Evolutionary conservation across 2,113 vertebrate genomes (phyloP), one percentile per base, ranked within the genome.

Genomic region (Porphyrio hochstetteri): DNA sequence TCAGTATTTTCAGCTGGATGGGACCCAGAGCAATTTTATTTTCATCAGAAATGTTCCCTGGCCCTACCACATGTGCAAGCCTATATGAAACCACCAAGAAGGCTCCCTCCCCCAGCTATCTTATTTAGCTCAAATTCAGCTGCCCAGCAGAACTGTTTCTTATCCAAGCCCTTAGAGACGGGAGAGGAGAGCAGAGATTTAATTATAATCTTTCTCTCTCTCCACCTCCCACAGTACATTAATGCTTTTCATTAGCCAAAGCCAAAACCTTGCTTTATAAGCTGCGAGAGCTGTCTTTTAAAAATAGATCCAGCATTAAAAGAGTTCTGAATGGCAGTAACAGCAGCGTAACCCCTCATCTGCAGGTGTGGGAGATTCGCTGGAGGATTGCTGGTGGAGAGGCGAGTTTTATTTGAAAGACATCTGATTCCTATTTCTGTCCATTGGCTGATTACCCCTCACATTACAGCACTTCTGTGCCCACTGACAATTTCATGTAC

Each of bases 171-270:
- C 93, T 97, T 82, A 94, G 95, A 97, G 96, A 95, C 42, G 0
- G 91, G 70, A 96, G 95, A 97, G 83, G 88, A 96, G 96, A 77
- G 92, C 78, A 96, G 93, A 94, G 96, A 95, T 96, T 95, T 97
- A 97, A 96, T 97, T 96, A 95, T 97, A 97, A 95, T 96, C 95
- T 96, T 90, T 95, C 65, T 85, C 83, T 96, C 92, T 94, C 88
- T 94, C 90, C 82, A 96, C 96, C 95, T 96, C 96, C 95, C 95
- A 94, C 96, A 93, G 91, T 70, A 97, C 83, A 60, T 88, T 96
- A 96, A 96, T 96, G 95, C 88, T 94, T 94, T 97, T 96, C 93
- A 94, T 93, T 91, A 96, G 83, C 57, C 8, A 1, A 91, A 93
- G 92, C 93, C 96, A 97, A 97, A 96, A 92, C 65, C 92, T 91